Percentiles rank a stretch among this genome's conserved stretches.
phyloP scores from a whole-genome alignment of 2,797 vertebrate genomes.

The Tamandua tetradactyla region DNA sequence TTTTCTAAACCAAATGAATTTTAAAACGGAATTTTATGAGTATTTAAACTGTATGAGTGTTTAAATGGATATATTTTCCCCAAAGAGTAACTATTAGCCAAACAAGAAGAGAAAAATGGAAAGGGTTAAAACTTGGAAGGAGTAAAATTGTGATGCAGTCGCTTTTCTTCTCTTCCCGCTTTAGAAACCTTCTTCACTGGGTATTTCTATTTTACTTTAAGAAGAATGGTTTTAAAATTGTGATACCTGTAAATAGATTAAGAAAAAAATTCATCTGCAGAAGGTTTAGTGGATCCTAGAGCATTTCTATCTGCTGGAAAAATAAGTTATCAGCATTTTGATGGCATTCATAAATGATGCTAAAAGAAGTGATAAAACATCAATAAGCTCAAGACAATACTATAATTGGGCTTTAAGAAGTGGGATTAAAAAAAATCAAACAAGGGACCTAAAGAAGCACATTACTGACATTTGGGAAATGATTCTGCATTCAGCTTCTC shows the following conservation, averaged over 20 bases:
- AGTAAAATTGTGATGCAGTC: not conserved
- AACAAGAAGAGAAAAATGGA: not conserved
- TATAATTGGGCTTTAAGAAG: constrained; percentile 40
- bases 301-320: constrained; percentile 1
- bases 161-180: not conserved
- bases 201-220: constrained; percentile 2
- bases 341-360: constrained; percentile 16
- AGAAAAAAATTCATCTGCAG: not conserved
- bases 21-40: constrained; percentile 59
- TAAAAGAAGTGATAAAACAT: constrained; percentile 16
- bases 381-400: constrained; percentile 34
- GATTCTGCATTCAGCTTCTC: not conserved
- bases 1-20: constrained; percentile 31
- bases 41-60: not conserved
- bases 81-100: not conserved
- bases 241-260: not conserved
- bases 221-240: constrained; percentile 15
- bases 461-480: constrained; percentile 30
- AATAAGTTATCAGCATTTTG: constrained; percentile 38
- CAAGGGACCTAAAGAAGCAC: not conserved
- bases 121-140: not conserved
- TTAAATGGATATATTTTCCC: not conserved
- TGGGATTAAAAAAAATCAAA: not conserved
- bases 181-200: not conserved
- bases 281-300: not conserved